phyloP scores from a whole-genome alignment of 2,888 invertebrate genomes.

The Chironomus tentans region DNA sequence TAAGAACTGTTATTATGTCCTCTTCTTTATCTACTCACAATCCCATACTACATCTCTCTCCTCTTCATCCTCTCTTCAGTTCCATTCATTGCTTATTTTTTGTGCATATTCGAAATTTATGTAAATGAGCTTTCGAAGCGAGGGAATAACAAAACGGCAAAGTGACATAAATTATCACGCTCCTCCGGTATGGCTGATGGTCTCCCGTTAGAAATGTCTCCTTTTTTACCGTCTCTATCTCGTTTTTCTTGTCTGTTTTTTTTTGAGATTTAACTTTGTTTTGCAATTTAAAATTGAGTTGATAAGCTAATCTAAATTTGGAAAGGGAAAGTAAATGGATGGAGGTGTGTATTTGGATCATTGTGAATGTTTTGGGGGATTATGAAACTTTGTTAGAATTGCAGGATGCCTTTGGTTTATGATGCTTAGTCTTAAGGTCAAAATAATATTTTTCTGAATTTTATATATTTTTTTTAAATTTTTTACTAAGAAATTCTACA shows the following conservation, averaged over 20 bases:
- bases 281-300: not conserved
- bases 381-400: no score
- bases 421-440: no score
- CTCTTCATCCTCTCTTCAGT: no score
- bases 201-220: not conserved
- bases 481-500: no score
- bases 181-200: not conserved
- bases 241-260: not conserved
- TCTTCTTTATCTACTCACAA: not conserved
- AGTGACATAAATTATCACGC: constrained; percentile 4
- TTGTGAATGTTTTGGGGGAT: no score
- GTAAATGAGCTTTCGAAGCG: not conserved
- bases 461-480: no score
- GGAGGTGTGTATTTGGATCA: no score
- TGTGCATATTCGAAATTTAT: constrained; percentile 9
- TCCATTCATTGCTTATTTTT: not conserved
- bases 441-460: no score
- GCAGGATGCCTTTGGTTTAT: no score
- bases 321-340: no score
- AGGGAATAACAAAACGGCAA: not conserved
- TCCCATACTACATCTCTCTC: no score
- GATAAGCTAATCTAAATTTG: not conserved
- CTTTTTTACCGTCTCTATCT: not conserved
- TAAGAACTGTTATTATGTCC: not conserved
- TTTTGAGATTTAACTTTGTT: not conserved